Evolutionary conservation across 2,888 invertebrate genomes (phyloP).

Genomic region (Caenorhabditis sp.): DNA sequence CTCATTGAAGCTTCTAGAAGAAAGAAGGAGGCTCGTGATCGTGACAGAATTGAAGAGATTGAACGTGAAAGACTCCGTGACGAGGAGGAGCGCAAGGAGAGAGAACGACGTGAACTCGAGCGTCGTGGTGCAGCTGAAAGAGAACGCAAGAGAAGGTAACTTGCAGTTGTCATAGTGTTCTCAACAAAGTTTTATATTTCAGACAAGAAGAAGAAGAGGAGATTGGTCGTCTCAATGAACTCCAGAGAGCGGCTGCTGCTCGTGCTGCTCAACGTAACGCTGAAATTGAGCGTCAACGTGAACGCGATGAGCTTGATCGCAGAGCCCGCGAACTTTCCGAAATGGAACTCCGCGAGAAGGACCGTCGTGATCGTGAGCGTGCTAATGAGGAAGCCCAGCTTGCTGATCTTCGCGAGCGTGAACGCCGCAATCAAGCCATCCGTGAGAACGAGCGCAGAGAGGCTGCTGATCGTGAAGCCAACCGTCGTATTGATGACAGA

Average conservation of each 20-base stretch:
- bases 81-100: conserved; percentile 78
- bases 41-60: conserved; percentile 73
- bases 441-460: conserved; percentile 79
- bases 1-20: conserved; percentile 77
- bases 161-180: background rate
- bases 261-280: conserved; percentile 66
- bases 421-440: conserved; percentile 78
- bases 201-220: conserved; percentile 78
- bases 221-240: conserved; percentile 71
- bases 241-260: conserved; percentile 70
- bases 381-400: conserved; percentile 77
- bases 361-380: conserved; percentile 76
- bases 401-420: conserved; percentile 77
- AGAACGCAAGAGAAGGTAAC: conserved; percentile 72
- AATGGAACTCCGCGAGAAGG: conserved; percentile 76
- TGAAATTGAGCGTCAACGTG: conserved; percentile 72
- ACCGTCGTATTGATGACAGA: conserved; percentile 76
- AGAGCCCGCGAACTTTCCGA: conserved; percentile 74
- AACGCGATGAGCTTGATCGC: conserved; percentile 76
- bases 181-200: background rate
- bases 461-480: conserved; percentile 78
- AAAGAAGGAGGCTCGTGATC: conserved; percentile 72
- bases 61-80: conserved; percentile 75
- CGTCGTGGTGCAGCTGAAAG: conserved; percentile 75
- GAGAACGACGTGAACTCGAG: conserved; percentile 77